Evolutionary conservation across 2,797 vertebrate species (phyloP).

Genomic region (Melanotaenia pygmaea): DNA sequence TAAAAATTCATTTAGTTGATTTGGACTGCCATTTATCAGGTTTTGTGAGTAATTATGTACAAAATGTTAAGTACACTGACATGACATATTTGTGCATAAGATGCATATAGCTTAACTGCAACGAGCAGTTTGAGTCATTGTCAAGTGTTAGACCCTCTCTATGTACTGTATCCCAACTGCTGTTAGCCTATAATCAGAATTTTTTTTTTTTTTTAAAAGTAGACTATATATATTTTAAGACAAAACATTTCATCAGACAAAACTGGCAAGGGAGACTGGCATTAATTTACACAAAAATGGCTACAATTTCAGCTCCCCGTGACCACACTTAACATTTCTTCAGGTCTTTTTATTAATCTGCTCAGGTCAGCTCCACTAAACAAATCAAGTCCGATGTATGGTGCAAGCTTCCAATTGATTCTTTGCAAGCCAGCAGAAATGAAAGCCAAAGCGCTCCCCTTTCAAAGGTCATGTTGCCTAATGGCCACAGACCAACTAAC

Average conservation of each 20-base stretch:
- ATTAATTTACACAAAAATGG: neutral
- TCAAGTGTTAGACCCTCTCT: too few species aligned
- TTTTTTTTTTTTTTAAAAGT: too few species aligned
- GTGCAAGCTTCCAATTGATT: constrained; percentile 54
- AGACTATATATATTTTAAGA: too few species aligned
- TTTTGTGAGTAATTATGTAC: too few species aligned
- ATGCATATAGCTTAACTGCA: neutral
- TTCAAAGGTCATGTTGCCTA: constrained; percentile 65
- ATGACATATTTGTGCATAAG: neutral
- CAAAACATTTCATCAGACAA: neutral
- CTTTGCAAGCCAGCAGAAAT: constrained; percentile 32
- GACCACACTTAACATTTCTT: constrained; percentile 19
- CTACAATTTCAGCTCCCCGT: constrained; percentile 5
- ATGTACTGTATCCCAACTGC: too few species aligned
- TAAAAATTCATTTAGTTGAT: too few species aligned
- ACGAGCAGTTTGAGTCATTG: too few species aligned
- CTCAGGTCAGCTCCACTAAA: constrained; percentile 54
- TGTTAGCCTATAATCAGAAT: too few species aligned
- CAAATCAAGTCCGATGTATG: constrained; percentile 48
- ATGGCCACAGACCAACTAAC: constrained; percentile 49
- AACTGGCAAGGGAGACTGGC: neutral
- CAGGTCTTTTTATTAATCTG: constrained; percentile 29
- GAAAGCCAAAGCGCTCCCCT: constrained; percentile 53
- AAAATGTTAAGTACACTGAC: too few species aligned
- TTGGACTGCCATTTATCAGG: too few species aligned